phyloP scores from a whole-genome alignment of 2,888 invertebrate genomes.

The Halictus quadricinctus region DNA sequence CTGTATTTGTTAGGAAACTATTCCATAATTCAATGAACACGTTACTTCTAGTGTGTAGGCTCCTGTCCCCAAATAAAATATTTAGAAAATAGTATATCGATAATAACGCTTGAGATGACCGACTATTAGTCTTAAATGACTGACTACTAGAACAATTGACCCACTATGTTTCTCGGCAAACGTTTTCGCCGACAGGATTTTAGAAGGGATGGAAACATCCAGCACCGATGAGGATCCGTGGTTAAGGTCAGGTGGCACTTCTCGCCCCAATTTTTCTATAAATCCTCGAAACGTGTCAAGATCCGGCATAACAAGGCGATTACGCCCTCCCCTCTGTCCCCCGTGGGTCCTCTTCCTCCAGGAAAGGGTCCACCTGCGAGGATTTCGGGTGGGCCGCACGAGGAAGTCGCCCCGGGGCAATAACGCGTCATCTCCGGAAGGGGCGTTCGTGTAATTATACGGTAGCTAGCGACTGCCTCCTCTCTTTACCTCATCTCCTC shows the following conservation, averaged over 20 bases:
- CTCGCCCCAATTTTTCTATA: constrained; percentile 32
- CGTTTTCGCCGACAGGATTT: not conserved
- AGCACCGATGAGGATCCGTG: not conserved
- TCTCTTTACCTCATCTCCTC: constrained; percentile 52
- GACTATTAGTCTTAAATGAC: too few relatives aligned
- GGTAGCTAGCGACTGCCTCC: constrained; percentile 77
- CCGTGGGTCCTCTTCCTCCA: constrained; percentile 61
- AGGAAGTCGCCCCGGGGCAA: constrained; percentile 74
- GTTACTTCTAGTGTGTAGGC: too few relatives aligned
- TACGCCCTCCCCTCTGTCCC: constrained; percentile 63
- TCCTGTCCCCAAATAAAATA: too few relatives aligned
- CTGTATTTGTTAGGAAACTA: too few relatives aligned
- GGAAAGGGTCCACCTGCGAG: constrained; percentile 61
- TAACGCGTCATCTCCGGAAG: constrained; percentile 75
- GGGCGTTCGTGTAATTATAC: constrained; percentile 80
- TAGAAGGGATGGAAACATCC: not conserved
- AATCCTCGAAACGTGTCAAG: constrained; percentile 53
- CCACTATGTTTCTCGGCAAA: not conserved
- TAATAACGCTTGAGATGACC: too few relatives aligned
- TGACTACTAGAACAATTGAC: not conserved
- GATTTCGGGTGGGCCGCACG: constrained; percentile 72
- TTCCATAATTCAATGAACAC: too few relatives aligned
- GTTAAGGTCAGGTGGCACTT: not conserved
- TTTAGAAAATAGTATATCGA: too few relatives aligned
- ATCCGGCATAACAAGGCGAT: constrained; percentile 70